Conservation (phyloP, 2,113 vertebrate genomes). For the Pleuronectes platessa region DNA sequence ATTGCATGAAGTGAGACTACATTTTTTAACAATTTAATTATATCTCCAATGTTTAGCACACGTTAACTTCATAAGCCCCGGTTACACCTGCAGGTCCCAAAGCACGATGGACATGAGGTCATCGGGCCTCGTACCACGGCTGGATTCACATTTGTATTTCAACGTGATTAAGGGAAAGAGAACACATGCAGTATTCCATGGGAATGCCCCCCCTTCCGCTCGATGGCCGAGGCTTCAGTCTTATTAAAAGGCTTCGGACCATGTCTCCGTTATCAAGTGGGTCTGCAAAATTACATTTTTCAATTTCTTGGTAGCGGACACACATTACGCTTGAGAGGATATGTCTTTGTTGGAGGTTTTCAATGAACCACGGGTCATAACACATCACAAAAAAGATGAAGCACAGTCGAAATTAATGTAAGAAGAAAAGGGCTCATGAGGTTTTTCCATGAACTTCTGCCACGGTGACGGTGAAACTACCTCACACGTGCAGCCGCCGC, state of each 20-base stretch:
- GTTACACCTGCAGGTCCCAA: slow-evolving; percentile 15
- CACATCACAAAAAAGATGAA: slow-evolving; percentile 62
- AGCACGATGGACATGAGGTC: slow-evolving; percentile 30
- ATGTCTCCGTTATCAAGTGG: slow-evolving; percentile 52
- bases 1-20: too few relatives aligned
- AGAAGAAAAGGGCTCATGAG: not conserved
- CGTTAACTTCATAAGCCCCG: too few relatives aligned
- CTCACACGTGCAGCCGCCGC: slow-evolving; percentile 11
- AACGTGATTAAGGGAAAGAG: slow-evolving; percentile 41
- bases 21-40: too few relatives aligned
- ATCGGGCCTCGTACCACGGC: slow-evolving; percentile 3
- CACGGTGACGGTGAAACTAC: slow-evolving; percentile 14
- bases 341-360: slow-evolving; percentile 51
- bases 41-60: too few relatives aligned
- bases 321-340: slow-evolving; percentile 41
- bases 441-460: slow-evolving; percentile 22
- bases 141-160: slow-evolving; percentile 44
- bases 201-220: slow-evolving; percentile 28
- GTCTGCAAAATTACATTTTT: slow-evolving; percentile 58
- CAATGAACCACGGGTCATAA: slow-evolving; percentile 55
- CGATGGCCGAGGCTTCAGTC: not conserved
- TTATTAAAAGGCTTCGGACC: slow-evolving; percentile 69
- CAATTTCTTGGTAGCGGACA: slow-evolving; percentile 34
- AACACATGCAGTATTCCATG: slow-evolving; percentile 51
- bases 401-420: slow-evolving; percentile 25